These are phyloP conservation scores for Spilosoma lubricipeda DNA, from an alignment of 2,888 invertebrate genomes.

Conservation along the genomic window DNA sequence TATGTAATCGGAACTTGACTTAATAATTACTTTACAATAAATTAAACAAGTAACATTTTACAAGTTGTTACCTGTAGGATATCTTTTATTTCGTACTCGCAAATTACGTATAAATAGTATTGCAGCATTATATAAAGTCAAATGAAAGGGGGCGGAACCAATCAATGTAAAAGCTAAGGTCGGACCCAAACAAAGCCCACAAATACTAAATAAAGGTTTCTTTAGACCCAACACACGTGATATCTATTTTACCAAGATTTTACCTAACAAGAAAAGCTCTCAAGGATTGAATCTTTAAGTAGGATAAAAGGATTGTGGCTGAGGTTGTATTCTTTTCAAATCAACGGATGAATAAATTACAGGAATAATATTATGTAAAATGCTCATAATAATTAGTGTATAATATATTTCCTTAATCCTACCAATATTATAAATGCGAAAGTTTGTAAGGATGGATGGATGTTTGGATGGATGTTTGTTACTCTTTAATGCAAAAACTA, in stretches of 20 bases:
- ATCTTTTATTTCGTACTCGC: not conserved
- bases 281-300: slow-evolving; percentile 36
- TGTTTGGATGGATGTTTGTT: too few relatives aligned
- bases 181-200: slow-evolving; percentile 61
- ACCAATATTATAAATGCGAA: too few relatives aligned
- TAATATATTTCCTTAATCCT: not conserved
- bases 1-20: not conserved
- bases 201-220: slow-evolving; percentile 64
- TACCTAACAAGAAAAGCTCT: slow-evolving; percentile 36
- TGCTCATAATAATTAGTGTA: not conserved
- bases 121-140: slow-evolving; percentile 36
- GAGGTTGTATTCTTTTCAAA: slow-evolving; percentile 28
- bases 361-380: slow-evolving; percentile 6
- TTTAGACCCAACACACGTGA: slow-evolving; percentile 57
- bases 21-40: not conserved
- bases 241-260: slow-evolving; percentile 42
- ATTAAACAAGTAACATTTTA: not conserved
- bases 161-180: slow-evolving; percentile 73
- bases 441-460: too few relatives aligned
- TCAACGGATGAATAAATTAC: slow-evolving; percentile 20
- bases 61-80: not conserved
- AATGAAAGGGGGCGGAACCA: slow-evolving; percentile 61
- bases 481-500: too few relatives aligned
- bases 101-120: slow-evolving; percentile 16
- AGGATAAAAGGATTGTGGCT: slow-evolving; percentile 47